Percentiles rank a stretch among this genome's conserved stretches.
phyloP scores from a whole-genome alignment of 35 echinoderm and acorn worm species.

The Anneissia japonica region DNA sequence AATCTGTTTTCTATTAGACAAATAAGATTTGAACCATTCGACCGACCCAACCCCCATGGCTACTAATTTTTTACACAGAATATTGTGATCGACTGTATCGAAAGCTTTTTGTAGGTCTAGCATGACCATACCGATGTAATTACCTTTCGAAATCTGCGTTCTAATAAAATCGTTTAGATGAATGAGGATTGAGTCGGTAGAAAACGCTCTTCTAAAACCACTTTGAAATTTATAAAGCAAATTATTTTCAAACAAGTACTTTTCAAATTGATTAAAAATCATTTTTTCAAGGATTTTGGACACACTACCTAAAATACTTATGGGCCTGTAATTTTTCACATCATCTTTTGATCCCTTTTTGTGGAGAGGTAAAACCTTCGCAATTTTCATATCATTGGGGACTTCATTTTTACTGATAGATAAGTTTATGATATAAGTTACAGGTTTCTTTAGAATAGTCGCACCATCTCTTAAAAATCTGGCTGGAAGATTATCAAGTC shows the following conservation, averaged over 20 bases:
- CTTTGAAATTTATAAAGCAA: background rate
- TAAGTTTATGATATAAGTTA: too few species aligned
- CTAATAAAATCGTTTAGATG: slow-evolving; percentile 25
- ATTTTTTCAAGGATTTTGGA: slow-evolving; percentile 30
- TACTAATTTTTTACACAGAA: slow-evolving; percentile 16
- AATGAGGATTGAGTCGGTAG: slow-evolving; percentile 17
- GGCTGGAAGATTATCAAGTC: too few species aligned
- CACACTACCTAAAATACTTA: slow-evolving; percentile 5
- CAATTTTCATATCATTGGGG: too few species aligned
- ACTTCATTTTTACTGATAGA: too few species aligned
- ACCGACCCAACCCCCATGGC: slow-evolving; percentile 16
- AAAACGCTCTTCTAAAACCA: slow-evolving; percentile 17
- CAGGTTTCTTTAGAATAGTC: too few species aligned
- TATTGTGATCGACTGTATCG: slow-evolving; percentile 31
- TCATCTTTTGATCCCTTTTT: too few species aligned
- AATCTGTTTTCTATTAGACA: background rate
- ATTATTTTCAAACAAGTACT: background rate
- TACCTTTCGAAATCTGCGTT: background rate
- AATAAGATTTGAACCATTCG: slow-evolving; percentile 15
- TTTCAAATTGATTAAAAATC: slow-evolving; percentile 14
- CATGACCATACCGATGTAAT: slow-evolving; percentile 14
- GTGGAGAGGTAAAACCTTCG: too few species aligned
- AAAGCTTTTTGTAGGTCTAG: slow-evolving; percentile 32
- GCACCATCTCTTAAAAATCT: too few species aligned
- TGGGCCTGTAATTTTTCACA: background rate